Base-by-base conservation (phyloP, 2,888 invertebrate species). In the Drosophila stalkeri region DNA sequence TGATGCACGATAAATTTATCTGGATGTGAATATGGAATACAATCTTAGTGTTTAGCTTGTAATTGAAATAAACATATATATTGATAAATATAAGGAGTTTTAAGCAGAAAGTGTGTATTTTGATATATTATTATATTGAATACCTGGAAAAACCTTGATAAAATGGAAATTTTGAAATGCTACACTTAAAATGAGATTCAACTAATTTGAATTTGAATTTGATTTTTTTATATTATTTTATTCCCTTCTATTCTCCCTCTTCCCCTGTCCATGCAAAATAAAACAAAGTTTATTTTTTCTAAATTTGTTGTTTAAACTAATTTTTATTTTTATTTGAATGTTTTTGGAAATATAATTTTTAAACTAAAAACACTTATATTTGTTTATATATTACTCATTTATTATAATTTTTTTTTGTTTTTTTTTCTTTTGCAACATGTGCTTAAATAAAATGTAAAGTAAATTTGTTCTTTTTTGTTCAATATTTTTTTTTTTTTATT, bases 1-100 rank as follows among this genome's bases (percentile, higher is more conserved):
- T 90, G 97, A 97, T 94, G 97, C 97, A 12, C 95, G 96, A 63
- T 96, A 92, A 94, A 64, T 54, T 61, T 76, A 43, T 52, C 63
- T 59, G 41, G 60, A 62, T 7, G 9, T 31, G 0, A 8, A 56
- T 52, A 20, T 51, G 31, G 37, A 46, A 61, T 16, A 55, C 47
- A 56, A 62, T 6, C 68, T 70, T 59, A 63, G 60, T 66, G 11
- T 65, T 55, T 76, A 77, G 75, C 68, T 71, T 77, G 64, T 76
- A 84, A 52, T 63, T 66, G 47, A 60, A 51, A 46, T 51, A 47
- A 11, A 37, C 43, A 16, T 12, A 59, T 18, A 75, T 60, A 35
- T 70, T 70, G 14, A 47, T 66, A 80, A 80, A 75, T 75, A 71
- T 67, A 75, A 62, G 63, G 51, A 8, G 62, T 51, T 66, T 39